Evolutionary conservation across 2,888 invertebrate genomes (phyloP), one percentile per base, ranked within the genome.

Genomic region (Plebejus anna): DNA sequence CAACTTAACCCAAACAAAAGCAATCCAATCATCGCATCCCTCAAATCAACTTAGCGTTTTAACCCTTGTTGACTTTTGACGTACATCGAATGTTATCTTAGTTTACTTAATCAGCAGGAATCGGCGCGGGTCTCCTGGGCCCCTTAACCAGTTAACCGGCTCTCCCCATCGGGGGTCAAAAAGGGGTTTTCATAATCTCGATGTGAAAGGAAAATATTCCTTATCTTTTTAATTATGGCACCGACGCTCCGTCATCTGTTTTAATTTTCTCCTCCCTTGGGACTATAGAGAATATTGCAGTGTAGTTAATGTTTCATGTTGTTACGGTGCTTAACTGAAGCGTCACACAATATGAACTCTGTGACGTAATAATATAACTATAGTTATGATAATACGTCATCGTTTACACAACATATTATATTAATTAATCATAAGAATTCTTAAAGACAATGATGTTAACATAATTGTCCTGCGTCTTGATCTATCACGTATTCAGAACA

Each of bases 211-310:
- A 91, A 91, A 90, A 90, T 91, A 90, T 91, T 91, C 89, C 92
- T 93, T 94, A 94, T 94, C 93, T 93, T 93, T 94, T 94, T 93
- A 94, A 94, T 94, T 93, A 94, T 91, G 87, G 88, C 82, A 79
- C 87, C 84, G 89, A 85, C 86, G 89, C 89, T 90, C 86, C 88
- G 91, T 93, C 92, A 90, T 92, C 92, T 89, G 91, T 93, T 93
- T 93, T 92, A 92, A 92, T 93, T 92, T 90, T 88, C 89, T 83
- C 84, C 80, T 79, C 85, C 85, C 88, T 79, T 73, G 90, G 91
- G 90, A 87, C 81, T 77, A 81, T 80, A 85, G 87, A 83, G 82
- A 81, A 81, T 82, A 80, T 79, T 79, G 80, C 72, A 16, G 55
- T 42, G 38, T 42, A 71, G 36, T 71, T 9, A 71, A 38, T 42